Base-by-base conservation (phyloP, 2,888 invertebrate genomes). In the Ornithoptera alexandrae region DNA sequence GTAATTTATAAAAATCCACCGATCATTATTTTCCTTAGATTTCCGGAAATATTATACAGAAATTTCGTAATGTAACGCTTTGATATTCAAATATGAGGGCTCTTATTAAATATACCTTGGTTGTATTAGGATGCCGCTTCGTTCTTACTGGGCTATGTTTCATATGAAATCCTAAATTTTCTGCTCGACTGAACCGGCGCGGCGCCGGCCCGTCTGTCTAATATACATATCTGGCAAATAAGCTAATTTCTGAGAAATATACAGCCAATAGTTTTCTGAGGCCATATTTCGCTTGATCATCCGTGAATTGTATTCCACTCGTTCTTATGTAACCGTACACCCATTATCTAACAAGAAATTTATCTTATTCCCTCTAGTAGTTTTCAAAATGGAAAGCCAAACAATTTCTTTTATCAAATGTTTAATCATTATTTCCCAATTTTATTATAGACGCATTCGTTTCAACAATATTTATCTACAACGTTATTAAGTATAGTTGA, bases 231-330 rank as follows among this genome's bases (percentile, higher is more conserved):
- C 77, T 78, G 76, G 76, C 75, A 78, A 89, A 85, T 86, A 87
- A 86, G 84, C 84, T 86, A 85, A 87, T 87, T 84, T 82, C 78
- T 79, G 75, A 84, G 82, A 87, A 84, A 84, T 87, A 86, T 84
- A 75, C 76, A 76, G 79, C 74, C 79, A 74, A 79, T 81, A 79
- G 81, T 77, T 75, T 77, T 72, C 72, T 72, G 74, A 78, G 74
- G 74, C 75, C 77, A 77, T 75, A 77, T 79, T 79, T 75, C 77
- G 74, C 75, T 76, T 75, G 76, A 78, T 79, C 76, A 76, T 76
- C 76, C 72, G 72, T 72, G 72, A 75, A 76, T 75, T 75, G 76
- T 74, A 70, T 70, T 73, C 74, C 70, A 74, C 75, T 73, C 72
- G 70, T 68, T 68, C 64, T 70, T 72, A 73, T 64, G 69, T 73